A percentile compares a stretch with the other conserved stretches of the same genome.
phyloP scores from a whole-genome alignment of 2,113 vertebrate species.

The Leuciscus idus region DNA sequence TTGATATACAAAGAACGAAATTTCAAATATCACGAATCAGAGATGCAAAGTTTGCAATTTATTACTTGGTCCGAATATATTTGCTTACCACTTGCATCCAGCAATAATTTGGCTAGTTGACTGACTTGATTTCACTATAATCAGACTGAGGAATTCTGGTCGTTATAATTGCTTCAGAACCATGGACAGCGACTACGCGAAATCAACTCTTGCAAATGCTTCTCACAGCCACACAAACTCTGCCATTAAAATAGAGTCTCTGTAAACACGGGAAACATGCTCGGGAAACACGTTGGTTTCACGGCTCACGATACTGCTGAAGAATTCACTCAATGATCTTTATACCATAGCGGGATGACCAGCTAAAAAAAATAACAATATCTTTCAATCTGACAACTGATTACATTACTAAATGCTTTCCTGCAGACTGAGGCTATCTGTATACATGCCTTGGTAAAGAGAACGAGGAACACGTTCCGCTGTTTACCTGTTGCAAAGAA shows the following conservation, averaged over 20 bases:
- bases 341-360: not conserved
- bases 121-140: not conserved
- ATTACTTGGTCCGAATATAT: not conserved
- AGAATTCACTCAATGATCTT: not conserved
- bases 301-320: not conserved
- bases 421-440: not conserved
- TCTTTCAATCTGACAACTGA: not conserved
- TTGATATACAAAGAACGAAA: not conserved
- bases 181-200: constrained; percentile 53
- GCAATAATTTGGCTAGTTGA: not conserved
- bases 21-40: not conserved
- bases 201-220: not conserved
- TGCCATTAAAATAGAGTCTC: not conserved
- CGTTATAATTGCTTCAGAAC: constrained; percentile 18
- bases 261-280: not conserved
- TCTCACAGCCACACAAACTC: constrained; percentile 5
- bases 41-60: not conserved
- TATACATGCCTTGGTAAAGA: not conserved
- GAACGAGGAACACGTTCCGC: not conserved
- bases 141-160: not conserved
- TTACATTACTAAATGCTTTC: not conserved
- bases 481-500: not conserved
- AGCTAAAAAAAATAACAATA: not conserved
- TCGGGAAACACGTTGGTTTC: not conserved
- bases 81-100: not conserved